A percentile compares a stretch with the other conserved stretches of the same genome.
These are phyloP conservation scores for Patella pellucida DNA, from an alignment of 2,888 invertebrate genomes.

Conservation along the genomic window DNA sequence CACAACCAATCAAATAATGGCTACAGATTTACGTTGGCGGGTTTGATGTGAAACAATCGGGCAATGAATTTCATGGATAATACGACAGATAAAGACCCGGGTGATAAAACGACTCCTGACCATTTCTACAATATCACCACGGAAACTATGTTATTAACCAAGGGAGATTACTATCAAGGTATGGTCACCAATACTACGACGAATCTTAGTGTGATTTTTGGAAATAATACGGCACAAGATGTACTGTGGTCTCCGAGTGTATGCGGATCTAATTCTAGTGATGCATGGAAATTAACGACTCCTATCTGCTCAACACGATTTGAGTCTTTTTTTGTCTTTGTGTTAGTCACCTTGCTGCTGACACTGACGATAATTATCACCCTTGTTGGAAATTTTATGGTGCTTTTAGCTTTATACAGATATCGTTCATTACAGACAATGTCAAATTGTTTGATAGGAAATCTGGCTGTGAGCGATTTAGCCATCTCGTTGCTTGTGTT, in stretches of 20 bases:
- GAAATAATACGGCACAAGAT: neutral
- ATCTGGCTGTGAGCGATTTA: slow-evolving; percentile 70
- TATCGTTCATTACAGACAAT: slow-evolving; percentile 66
- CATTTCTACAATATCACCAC: slow-evolving; percentile 10
- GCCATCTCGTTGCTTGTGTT: slow-evolving; percentile 68
- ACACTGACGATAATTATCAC: slow-evolving; percentile 64
- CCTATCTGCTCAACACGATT: slow-evolving; percentile 57
- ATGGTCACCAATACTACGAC: neutral
- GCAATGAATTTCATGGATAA: neutral
- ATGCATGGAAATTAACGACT: slow-evolving; percentile 45
- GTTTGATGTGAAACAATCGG: neutral
- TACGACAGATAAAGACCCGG: neutral
- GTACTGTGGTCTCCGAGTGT: neutral
- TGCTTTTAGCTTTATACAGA: slow-evolving; percentile 64
- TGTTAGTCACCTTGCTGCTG: slow-evolving; percentile 60
- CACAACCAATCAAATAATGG: slow-evolving; percentile 8
- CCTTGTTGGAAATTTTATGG: slow-evolving; percentile 67
- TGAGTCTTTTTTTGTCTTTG: slow-evolving; percentile 46
- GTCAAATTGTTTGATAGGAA: slow-evolving; percentile 71
- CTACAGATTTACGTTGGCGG: neutral
- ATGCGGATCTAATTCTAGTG: slow-evolving; percentile 49
- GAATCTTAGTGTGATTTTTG: neutral
- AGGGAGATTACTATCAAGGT: slow-evolving; percentile 8
- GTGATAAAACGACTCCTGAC: slow-evolving; percentile 14
- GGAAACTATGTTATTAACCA: slow-evolving; percentile 13